Conservation (phyloP, 2,113 vertebrate genomes). For the Podarcis raffonei region DNA sequence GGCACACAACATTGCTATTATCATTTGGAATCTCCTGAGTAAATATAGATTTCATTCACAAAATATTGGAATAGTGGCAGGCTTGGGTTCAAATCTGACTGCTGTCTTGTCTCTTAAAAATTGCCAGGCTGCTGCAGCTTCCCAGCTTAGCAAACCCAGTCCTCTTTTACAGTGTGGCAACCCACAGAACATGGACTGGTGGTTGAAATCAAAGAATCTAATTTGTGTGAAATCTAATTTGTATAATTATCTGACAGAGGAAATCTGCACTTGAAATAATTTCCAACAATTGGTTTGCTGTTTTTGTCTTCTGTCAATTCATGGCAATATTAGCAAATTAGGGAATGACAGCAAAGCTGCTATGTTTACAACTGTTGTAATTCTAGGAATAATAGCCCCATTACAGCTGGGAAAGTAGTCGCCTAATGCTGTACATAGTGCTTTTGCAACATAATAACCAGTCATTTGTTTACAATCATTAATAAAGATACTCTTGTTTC, state of each 20-base stretch:
- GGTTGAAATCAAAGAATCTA: background rate
- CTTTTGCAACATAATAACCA: constrained; percentile 14
- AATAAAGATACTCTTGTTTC: constrained; percentile 11
- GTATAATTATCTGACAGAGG: constrained; percentile 46
- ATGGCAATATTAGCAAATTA: constrained; percentile 25
- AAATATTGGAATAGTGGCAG: background rate
- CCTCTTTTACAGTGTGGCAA: background rate
- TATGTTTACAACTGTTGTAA: background rate
- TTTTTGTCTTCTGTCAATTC: constrained; percentile 20
- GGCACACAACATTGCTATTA: background rate
- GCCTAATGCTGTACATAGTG: background rate
- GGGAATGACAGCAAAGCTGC: constrained; percentile 11
- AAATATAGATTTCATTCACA: background rate
- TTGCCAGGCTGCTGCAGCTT: background rate
- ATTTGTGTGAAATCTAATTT: constrained; percentile 52
- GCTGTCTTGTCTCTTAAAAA: background rate
- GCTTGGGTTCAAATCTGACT: background rate
- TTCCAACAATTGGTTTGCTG: constrained; percentile 25
- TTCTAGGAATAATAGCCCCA: constrained; percentile 2
- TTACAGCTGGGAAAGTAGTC: constrained; percentile 8
- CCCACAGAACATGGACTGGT: background rate
- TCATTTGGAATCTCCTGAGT: background rate
- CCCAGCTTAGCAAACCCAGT: background rate
- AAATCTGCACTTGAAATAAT: constrained; percentile 24
- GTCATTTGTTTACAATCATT: constrained; percentile 37